Evolutionary conservation across 1,140 invertebrate species (phyloP), one percentile per base, ranked within the genome.

Genomic region (Drosophila teissieri): DNA sequence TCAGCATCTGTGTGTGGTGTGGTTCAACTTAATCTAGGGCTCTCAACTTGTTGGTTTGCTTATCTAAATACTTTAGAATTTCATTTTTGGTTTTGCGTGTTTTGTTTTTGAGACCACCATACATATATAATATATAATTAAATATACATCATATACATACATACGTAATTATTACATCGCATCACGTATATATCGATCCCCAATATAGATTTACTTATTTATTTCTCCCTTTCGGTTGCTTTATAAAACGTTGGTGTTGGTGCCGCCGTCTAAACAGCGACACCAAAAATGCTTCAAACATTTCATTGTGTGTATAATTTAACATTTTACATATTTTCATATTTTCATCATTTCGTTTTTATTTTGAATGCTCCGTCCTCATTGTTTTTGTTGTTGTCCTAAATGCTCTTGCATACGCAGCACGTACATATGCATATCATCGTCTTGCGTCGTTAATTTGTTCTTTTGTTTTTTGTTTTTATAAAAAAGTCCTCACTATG

Each of bases 31-130:
- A 89, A 72, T 70, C 81, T 90, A 90, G 79, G 54, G 68, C 69
- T 84, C 69, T 73, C 64, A 89, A 89, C 77, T 74, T 81, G 58
- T 84, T 77, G 48, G 51, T 52, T 89, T 78, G 85, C 84, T 89
- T 89, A 89, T 89, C 85, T 89, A 89, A 75, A 89, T 89, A 89
- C 85, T 89, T 89, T 89, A 89, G 84, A 89, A 89, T 89, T 84
- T 89, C 77, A 52, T 61, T 22, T 74, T 80, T 72, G 78, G 51
- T 70, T 85, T 78, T 81, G 69, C 65, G 79, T 82, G 78, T 68
- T 31, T 31, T 31, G 31, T 67, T 65, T 52, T 74, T 48, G 72
- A 74, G 72, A 78, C 67, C 79, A 80, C 73, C 78, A 85, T 78
- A 81, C 58, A 84, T 78, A 78, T 74, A 80, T 74, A 80, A 88